phyloP scores from a whole-genome alignment of 2,113 vertebrate genomes.

The Crypturellus undulatus region DNA sequence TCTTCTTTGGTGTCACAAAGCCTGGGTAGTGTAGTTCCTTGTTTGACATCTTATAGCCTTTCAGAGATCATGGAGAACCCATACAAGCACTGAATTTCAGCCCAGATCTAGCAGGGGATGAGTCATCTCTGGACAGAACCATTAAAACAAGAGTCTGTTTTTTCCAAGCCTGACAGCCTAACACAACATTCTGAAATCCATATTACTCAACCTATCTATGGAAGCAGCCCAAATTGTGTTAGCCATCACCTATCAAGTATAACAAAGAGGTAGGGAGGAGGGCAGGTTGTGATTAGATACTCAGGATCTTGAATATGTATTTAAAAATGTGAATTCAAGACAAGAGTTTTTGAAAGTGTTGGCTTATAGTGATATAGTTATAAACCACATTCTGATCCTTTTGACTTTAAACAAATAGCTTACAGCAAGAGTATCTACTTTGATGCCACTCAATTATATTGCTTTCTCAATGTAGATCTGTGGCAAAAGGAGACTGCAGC shows the following conservation, averaged over 20 bases:
- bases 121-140: neutral
- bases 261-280: neutral
- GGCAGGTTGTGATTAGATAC: rapidly evolving
- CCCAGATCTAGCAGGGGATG: neutral
- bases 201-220: neutral
- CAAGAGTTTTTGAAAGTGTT: neutral
- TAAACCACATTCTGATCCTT: neutral
- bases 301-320: neutral
- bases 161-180: neutral
- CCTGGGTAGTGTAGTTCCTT: neutral
- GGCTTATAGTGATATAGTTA: neutral
- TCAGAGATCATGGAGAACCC: neutral
- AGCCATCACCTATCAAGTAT: neutral
- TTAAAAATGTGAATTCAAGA: neutral
- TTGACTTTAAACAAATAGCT: neutral
- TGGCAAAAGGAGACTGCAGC: rapidly evolving
- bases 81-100: neutral
- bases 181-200: neutral
- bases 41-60: neutral
- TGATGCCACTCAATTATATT: neutral
- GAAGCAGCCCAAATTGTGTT: neutral
- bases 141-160: neutral
- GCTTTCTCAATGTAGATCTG: rapidly evolving
- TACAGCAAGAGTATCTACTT: neutral
- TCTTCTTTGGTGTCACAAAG: neutral